A percentile compares a stretch with the other conserved stretches of the same genome.
phyloP scores from a whole-genome alignment of 2,113 vertebrate genomes.

The Dunckerocampus dactyliophorus region DNA sequence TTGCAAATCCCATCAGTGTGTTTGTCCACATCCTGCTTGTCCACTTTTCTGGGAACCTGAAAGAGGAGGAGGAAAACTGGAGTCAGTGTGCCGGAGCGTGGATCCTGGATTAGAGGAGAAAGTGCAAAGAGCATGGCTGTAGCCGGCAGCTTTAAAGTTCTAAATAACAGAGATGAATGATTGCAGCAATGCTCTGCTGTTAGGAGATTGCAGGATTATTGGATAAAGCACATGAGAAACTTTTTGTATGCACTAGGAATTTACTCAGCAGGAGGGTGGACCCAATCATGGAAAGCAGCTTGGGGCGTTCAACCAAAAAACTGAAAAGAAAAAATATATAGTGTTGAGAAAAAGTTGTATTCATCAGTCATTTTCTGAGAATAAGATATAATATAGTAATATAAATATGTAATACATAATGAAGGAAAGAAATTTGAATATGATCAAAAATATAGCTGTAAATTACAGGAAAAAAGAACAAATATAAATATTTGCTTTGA shows the following conservation, averaged over 20 bases:
- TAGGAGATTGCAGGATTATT: constrained; percentile 47
- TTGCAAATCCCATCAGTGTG: constrained; percentile 62
- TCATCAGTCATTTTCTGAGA: too few species aligned
- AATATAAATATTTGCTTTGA: too few species aligned
- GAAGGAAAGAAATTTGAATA: too few species aligned
- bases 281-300: constrained; percentile 1
- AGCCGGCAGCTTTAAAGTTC: constrained; percentile 38
- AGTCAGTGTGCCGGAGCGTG: constrained; percentile 52
- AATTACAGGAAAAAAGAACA: too few species aligned
- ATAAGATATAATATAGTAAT: too few species aligned
- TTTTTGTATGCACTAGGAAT: constrained; percentile 13
- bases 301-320: not conserved
- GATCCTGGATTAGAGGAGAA: constrained; percentile 57
- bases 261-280: not conserved
- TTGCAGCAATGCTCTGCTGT: constrained; percentile 40
- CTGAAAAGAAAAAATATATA: too few species aligned
- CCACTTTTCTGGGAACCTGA: constrained; percentile 40
- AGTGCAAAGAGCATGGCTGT: constrained; percentile 47
- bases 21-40: constrained; percentile 60
- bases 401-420: too few species aligned
- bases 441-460: too few species aligned
- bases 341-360: too few species aligned
- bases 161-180: constrained; percentile 66
- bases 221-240: constrained; percentile 39
- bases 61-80: constrained; percentile 31